Conservation (phyloP, 53 echinoderm and acorn worm species). For the Hippasteria phrygiana region DNA sequence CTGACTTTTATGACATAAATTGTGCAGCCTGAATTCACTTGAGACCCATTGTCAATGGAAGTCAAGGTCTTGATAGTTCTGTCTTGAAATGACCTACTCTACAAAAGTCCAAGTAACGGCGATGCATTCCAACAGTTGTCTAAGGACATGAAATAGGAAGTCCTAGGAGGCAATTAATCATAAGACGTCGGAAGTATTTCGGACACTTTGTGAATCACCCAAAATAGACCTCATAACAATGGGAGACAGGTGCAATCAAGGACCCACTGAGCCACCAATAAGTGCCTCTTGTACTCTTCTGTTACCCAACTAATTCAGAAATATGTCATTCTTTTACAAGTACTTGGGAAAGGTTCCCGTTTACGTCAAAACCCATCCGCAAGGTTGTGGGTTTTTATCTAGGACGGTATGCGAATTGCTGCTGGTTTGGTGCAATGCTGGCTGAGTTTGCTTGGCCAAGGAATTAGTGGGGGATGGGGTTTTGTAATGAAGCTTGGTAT, state of each 20-base stretch:
- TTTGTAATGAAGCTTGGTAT: slow-evolving; percentile 32
- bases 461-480: slow-evolving; percentile 11
- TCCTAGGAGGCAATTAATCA: slow-evolving; percentile 37
- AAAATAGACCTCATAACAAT: slow-evolving; percentile 43
- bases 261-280: not conserved
- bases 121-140: slow-evolving; percentile 58
- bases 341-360: not conserved
- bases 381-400: not conserved
- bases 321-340: not conserved
- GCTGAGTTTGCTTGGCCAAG: slow-evolving; percentile 5
- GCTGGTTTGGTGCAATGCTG: slow-evolving; percentile 3
- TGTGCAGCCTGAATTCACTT: not conserved
- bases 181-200: slow-evolving; percentile 42
- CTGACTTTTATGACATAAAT: too few species aligned
- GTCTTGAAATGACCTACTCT: not conserved
- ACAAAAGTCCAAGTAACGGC: not conserved
- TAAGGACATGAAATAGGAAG: not conserved
- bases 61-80: not conserved
- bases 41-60: not conserved
- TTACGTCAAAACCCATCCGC: not conserved
- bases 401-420: slow-evolving; percentile 2
- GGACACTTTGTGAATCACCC: slow-evolving; percentile 53
- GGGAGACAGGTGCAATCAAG: slow-evolving; percentile 29
- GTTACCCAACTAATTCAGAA: not conserved
- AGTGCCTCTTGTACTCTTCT: not conserved